Conservation (phyloP, 2,113 vertebrate genomes). For the Casuarius casuarius region DNA sequence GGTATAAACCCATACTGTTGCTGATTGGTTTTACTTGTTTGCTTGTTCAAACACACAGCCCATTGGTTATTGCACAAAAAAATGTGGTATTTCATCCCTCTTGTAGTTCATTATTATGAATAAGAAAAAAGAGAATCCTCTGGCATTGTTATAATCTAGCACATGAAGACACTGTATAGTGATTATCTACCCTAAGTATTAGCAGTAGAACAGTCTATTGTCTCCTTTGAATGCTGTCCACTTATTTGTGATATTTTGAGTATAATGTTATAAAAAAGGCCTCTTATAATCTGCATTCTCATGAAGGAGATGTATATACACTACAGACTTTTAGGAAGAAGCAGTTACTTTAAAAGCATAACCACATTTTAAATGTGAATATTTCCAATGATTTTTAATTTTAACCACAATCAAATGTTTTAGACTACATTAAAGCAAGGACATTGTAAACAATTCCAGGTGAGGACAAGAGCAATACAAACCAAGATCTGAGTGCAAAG, state of each 20-base stretch:
- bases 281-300: not conserved
- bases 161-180: not conserved
- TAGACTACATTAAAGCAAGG: not conserved
- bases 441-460: not conserved
- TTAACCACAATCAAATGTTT: not conserved
- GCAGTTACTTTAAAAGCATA: not conserved
- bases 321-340: not conserved
- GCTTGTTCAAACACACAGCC: not conserved
- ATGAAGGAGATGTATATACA: not conserved
- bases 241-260: not conserved
- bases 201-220: not conserved
- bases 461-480: not conserved
- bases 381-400: not conserved
- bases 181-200: not conserved
- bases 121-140: not conserved
- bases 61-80: not conserved
- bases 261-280: not conserved
- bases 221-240: not conserved
- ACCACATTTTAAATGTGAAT: not conserved
- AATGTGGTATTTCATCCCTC: not conserved
- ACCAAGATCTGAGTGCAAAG: not conserved
- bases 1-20: not conserved
- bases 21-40: not conserved
- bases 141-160: not conserved
- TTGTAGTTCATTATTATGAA: not conserved